phyloP scores from a whole-genome alignment of 2,888 invertebrate genomes.

The Amblyteles armatorius region DNA sequence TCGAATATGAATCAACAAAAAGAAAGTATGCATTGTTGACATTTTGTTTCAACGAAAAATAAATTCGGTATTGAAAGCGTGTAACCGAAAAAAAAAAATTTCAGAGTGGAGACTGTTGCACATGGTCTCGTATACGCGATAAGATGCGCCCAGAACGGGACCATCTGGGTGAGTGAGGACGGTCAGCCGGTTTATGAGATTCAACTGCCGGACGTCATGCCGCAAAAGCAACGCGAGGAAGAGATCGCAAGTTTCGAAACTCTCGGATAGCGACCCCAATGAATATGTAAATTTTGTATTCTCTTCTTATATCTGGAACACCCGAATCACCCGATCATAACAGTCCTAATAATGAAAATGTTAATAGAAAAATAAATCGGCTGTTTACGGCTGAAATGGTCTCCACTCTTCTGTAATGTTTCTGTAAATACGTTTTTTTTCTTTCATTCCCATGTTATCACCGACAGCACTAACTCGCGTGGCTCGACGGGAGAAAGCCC shows the following conservation, averaged over 20 bases:
- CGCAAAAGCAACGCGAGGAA: constrained; percentile 65
- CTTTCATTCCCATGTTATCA: background rate
- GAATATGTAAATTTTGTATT: constrained; percentile 17
- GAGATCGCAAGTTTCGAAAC: constrained; percentile 48
- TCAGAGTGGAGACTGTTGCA: constrained; percentile 79
- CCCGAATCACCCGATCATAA: background rate
- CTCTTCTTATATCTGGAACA: background rate
- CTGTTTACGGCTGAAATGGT: background rate
- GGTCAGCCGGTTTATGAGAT: constrained; percentile 81
- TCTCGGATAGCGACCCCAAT: constrained; percentile 13
- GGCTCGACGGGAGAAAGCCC: constrained; percentile 1
- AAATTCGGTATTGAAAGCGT: too few relatives aligned
- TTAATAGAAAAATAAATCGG: background rate
- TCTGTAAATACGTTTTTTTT: constrained; percentile 26
- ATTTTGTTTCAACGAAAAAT: too few relatives aligned
- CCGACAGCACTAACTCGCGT: background rate
- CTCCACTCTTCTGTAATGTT: constrained; percentile 10
- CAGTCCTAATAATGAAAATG: background rate
- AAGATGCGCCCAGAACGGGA: constrained; percentile 81
- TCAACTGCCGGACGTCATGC: constrained; percentile 77
- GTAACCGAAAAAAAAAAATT: background rate
- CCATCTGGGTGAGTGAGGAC: constrained; percentile 81
- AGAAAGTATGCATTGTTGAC: too few relatives aligned
- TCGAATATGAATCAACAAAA: too few relatives aligned
- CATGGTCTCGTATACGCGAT: constrained; percentile 80